phyloP scores from a whole-genome alignment of 2,797 vertebrate species.

The Smutsia gigantea region DNA sequence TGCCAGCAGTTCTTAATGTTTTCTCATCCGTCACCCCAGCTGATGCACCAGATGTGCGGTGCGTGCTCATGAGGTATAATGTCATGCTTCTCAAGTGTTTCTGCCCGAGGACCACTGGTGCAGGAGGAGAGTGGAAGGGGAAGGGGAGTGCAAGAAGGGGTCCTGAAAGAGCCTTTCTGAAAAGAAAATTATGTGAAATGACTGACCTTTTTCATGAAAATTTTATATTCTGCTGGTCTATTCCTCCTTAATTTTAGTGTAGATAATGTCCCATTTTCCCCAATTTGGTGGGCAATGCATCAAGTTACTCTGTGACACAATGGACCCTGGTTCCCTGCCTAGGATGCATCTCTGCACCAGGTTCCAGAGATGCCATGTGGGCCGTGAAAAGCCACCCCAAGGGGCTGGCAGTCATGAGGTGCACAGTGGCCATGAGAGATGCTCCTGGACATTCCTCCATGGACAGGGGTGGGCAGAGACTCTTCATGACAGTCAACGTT shows the following conservation, averaged over 20 bases:
- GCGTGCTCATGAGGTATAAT: too few relatives aligned
- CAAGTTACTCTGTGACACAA: neutral
- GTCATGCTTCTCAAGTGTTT: neutral
- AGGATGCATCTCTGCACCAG: fast-evolving
- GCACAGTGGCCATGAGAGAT: too few relatives aligned
- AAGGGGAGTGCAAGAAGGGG: too few relatives aligned
- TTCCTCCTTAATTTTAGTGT: neutral
- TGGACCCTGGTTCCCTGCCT: neutral
- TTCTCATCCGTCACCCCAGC: neutral
- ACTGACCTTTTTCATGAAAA: neutral
- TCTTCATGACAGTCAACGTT: neutral
- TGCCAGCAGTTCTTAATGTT: neutral
- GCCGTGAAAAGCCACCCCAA: neutral
- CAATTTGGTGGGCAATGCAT: neutral
- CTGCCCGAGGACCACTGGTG: fast-evolving
- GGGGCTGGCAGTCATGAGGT: too few relatives aligned
- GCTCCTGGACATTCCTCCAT: too few relatives aligned
- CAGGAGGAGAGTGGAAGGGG: too few relatives aligned
- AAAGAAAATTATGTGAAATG: neutral
- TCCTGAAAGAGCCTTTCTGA: neutral
- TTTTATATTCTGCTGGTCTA: neutral
- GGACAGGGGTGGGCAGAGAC: neutral
- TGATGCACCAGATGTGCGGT: too few relatives aligned
- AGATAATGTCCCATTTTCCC: neutral
- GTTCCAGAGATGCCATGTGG: neutral